Evolutionary conservation across 2,888 invertebrate genomes (phyloP).

Genomic region (Pimpla rufipes): DNA sequence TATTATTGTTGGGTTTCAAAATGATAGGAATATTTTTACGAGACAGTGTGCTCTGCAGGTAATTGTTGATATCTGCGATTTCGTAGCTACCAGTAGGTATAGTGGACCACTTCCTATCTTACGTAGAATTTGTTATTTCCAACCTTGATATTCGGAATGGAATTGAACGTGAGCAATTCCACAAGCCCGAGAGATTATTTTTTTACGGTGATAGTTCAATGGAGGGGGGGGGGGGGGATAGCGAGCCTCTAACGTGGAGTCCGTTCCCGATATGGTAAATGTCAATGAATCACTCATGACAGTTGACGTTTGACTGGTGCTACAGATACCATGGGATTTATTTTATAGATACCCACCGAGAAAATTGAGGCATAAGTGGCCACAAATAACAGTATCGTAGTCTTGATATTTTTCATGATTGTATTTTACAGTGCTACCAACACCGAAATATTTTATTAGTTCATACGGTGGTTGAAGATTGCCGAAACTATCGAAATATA

Average conservation of each 20-base stretch:
- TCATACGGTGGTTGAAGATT: constrained; percentile 69
- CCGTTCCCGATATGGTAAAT: no score
- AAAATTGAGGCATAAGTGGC: constrained; percentile 24
- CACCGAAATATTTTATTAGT: constrained; percentile 60
- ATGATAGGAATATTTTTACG: constrained; percentile 31
- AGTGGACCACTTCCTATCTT: constrained; percentile 2
- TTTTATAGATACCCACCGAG: neutral
- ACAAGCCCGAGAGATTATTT: no score
- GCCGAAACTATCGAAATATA: constrained; percentile 82
- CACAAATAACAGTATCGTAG: constrained; percentile 50
- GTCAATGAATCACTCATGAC: no score
- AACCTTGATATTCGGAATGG: constrained; percentile 79
- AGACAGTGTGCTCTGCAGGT: constrained; percentile 28
- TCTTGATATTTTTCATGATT: constrained; percentile 67
- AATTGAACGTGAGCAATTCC: constrained; percentile 64
- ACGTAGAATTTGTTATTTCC: constrained; percentile 70
- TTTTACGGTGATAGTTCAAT: no score
- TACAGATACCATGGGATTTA: no score
- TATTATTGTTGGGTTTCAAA: constrained; percentile 64
- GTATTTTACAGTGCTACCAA: constrained; percentile 67
- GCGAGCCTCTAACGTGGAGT: constrained; percentile 23
- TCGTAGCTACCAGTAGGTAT: constrained; percentile 61
- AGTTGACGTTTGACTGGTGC: no score
- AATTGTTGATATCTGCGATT: constrained; percentile 54
- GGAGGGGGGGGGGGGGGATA: no score